Base-by-base conservation (phyloP, 1,140 invertebrate species). In the Brachionus calyciflorus region DNA sequence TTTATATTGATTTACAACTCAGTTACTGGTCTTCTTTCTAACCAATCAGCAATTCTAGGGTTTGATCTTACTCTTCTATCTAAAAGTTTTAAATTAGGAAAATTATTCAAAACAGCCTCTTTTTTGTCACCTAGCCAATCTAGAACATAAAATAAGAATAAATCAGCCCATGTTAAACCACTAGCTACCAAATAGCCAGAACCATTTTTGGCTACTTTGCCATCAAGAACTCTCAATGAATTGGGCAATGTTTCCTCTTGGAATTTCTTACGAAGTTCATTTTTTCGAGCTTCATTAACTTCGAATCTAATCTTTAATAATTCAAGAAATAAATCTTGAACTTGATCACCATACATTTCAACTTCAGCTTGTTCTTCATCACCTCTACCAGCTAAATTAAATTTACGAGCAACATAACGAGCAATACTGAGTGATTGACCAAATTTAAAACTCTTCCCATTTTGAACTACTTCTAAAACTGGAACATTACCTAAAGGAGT, bases 381-480 rank as follows among this genome's bases (percentile, higher is more conserved):
- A 26, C 53, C 33, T 60, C 57, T 55, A 48, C 73, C 73, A 76
- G 51, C 51, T 46, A 76, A 63, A 63, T 57, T 40, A 19, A 76
- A 76, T 76, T 63, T 57, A 17, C 53, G 14, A 3, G 73, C 73
- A 10, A 76, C 21, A 30, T 60, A 76, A 30, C 73, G 51, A 44
- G 73, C 49, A 41, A 75, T 40, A 2, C 40, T 40, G 6, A 37
- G 3, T 9, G 55, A 63, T 63, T 63, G 53, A 12, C 24, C 17
- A 3, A 55, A 30, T 44, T 65, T 17, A 14, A 44, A 44, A 14
- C 19, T 44, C 21, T 65, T 19, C 5, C 60, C 60, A 40, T 65
- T 33, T 33, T 76, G 51, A 26, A 46, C 21, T 17, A 77, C 40
- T 19, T 65, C 55, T 12, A 65, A 33, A 53, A 30, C 48, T 6